Evolutionary conservation across 2,113 vertebrate species (phyloP), one percentile per base, ranked within the genome.

Genomic region (Cranoglanis bouderius): DNA sequence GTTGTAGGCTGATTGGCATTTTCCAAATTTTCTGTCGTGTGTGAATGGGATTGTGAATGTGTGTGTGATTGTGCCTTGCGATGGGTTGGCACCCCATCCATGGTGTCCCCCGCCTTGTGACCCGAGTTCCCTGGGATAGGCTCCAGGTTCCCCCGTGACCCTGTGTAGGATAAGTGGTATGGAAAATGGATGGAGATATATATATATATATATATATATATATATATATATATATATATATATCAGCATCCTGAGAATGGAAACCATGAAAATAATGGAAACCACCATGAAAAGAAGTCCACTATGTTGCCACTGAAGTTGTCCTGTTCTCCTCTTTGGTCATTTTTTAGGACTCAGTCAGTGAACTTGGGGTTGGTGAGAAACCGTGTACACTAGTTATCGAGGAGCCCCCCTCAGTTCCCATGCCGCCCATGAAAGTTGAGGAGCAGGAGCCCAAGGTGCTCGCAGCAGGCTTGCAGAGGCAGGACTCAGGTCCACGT

Each of bases 401-500:
- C 4, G 72, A 89, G 19, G 72, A 89, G 6, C 21, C n/a, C 13
- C 24, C 24, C 0, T 12, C 53, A 63, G 10, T 4, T 70, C 32
- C 49, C 19, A 53, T 10, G 13, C 32, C 18, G 29, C 21, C 57
- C 32, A 46, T 61, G 29, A 53, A n/a, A 14, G 32, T 77, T 32
- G 81, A 87, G 10, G 84, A 87, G 32, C 74, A 85, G 38, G 88
- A 88, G 26, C 90, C 46, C 49, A 90, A 75, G 43, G 63, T 75
- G 53, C 35, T 83, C 90, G 90, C 87, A 86, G 85, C 26, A 2
- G 90, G 38, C 4, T 92, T 94, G 72, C 94, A 95, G 92, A 93
- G 92, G 63, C 95, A 95, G 85, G 94, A 94, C 92, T 96, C 95
- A 0, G 93, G 92, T 29, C 88, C 92, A 32, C 91, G 77, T 1